Conservation (phyloP, 2,797 vertebrate genomes). For the Hoplostethus atlanticus region DNA sequence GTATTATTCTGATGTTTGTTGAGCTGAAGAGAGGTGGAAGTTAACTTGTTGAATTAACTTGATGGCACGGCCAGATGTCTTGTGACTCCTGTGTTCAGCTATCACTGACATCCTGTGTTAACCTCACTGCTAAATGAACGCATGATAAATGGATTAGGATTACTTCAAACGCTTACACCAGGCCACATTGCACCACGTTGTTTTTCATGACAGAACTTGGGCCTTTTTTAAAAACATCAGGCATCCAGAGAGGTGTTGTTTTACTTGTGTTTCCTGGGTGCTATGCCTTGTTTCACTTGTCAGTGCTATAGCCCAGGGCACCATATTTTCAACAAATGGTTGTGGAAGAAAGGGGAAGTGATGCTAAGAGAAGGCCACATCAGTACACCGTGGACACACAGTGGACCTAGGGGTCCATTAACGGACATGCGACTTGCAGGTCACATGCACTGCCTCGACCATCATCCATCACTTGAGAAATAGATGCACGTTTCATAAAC, state of each 20-base stretch:
- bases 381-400: no score
- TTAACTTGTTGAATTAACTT: conserved; percentile 30
- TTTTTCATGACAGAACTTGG: conserved; percentile 29
- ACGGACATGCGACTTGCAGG: no score
- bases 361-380: no score
- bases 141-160: conserved; percentile 60
- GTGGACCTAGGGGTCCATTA: no score
- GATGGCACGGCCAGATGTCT: conserved; percentile 44
- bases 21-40: conserved; percentile 15
- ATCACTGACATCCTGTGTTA: conserved; percentile 26
- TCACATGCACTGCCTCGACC: no score
- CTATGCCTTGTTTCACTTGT: no score
- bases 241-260: background rate
- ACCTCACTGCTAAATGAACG: conserved; percentile 37
- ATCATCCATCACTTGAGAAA: no score
- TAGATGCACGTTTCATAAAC: no score
- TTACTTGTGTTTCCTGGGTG: background rate
- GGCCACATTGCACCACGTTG: conserved; percentile 46
- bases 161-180: conserved; percentile 51
- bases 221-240: conserved; percentile 29
- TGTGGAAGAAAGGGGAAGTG: no score
- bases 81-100: conserved; percentile 47
- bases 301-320: no score
- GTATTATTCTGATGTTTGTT: background rate
- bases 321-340: background rate